These are phyloP conservation scores for Collichthys lucidus DNA, from an alignment of 2,113 vertebrate species.

Conservation along the genomic window DNA sequence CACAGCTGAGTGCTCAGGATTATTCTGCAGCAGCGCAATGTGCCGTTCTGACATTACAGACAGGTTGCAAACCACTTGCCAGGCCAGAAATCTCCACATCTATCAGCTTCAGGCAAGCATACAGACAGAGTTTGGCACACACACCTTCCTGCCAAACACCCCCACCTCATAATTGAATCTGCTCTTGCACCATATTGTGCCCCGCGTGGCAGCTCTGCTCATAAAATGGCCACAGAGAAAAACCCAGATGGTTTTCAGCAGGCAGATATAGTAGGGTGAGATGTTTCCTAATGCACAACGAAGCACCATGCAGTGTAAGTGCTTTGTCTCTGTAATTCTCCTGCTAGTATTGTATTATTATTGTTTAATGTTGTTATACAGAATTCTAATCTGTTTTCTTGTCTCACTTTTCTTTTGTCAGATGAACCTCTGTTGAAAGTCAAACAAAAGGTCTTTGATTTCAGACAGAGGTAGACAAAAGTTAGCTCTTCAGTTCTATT, in stretches of 20 bases:
- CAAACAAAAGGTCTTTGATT: background rate
- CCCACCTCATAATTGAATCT: slow-evolving; percentile 74
- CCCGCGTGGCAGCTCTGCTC: slow-evolving; percentile 56
- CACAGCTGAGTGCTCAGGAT: slow-evolving; percentile 54
- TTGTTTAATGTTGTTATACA: background rate
- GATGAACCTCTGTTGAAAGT: background rate
- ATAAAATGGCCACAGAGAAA: slow-evolving; percentile 59
- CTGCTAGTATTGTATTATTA: slow-evolving; percentile 27
- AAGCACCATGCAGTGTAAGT: slow-evolving; percentile 20
- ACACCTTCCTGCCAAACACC: slow-evolving; percentile 53
- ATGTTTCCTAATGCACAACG: slow-evolving; percentile 52
- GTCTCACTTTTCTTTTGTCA: background rate
- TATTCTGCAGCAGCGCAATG: slow-evolving; percentile 61
- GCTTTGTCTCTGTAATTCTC: slow-evolving; percentile 7
- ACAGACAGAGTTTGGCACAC: slow-evolving; percentile 44
- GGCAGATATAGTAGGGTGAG: slow-evolving; percentile 29
- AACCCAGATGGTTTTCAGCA: slow-evolving; percentile 66
- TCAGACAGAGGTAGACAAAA: background rate
- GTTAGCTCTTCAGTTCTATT: background rate
- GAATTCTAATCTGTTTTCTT: background rate
- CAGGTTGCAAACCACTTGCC: slow-evolving; percentile 58
- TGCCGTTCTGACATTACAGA: slow-evolving; percentile 54
- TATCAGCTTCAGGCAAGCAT: slow-evolving; percentile 59
- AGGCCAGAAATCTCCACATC: slow-evolving; percentile 64
- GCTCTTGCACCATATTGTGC: slow-evolving; percentile 58